Conservation (phyloP, 2,113 vertebrate species). For the Plectropomus leopardus region DNA sequence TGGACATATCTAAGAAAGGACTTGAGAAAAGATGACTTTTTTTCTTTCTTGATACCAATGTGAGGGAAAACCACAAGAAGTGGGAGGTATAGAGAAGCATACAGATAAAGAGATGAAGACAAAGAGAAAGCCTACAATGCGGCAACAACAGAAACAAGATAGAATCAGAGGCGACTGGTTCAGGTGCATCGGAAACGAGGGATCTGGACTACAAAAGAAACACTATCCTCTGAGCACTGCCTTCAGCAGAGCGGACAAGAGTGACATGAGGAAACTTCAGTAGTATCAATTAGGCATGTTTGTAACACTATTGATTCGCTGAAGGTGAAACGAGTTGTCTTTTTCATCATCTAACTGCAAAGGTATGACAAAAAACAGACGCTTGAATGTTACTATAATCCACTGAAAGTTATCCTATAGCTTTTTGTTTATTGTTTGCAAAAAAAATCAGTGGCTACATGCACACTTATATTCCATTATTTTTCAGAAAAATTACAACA, state of each 20-base stretch:
- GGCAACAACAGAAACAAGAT: neutral
- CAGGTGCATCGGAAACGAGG: conserved; percentile 10
- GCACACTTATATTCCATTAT: too few relatives aligned
- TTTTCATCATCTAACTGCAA: neutral
- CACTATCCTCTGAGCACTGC: neutral
- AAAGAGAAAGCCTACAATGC: neutral
- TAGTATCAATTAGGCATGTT: neutral
- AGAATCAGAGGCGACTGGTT: conserved; percentile 9
- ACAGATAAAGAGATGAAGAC: neutral
- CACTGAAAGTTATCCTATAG: neutral
- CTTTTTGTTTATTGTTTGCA: neutral
- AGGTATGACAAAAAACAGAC: neutral
- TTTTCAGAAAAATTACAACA: too few relatives aligned
- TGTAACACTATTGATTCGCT: neutral
- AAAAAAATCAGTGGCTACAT: too few relatives aligned
- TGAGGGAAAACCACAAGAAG: neutral
- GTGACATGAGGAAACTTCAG: neutral
- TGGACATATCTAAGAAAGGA: neutral
- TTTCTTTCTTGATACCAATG: neutral
- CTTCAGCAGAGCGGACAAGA: neutral
- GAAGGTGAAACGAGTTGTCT: neutral
- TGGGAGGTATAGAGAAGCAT: neutral
- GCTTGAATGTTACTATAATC: too few relatives aligned
- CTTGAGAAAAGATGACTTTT: neutral
- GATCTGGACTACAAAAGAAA: conserved; percentile 20